Base-by-base conservation (phyloP, 2,797 vertebrate genomes). In the Crenuchus spilurus region DNA sequence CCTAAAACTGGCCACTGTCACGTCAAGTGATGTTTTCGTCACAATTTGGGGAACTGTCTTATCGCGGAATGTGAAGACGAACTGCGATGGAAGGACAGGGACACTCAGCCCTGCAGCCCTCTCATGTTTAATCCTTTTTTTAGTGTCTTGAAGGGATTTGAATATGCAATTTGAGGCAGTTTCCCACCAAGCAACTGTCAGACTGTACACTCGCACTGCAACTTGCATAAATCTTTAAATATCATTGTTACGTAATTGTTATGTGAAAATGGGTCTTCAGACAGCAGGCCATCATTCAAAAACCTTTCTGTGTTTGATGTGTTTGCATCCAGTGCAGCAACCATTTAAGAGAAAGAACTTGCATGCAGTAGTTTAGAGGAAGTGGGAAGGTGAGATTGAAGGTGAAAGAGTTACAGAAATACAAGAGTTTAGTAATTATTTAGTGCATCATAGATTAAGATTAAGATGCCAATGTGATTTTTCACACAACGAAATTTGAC, bases 21-120 rank as follows among this genome's bases (percentile, higher is more conserved):
- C 39, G 51, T 42, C 48, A 72, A 64, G 37, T 54, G 14, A 64
- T 44, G n/a, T 22, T 64, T 44, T 72, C n/a, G 42, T 44, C 49
- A 72, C 48, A 54, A 51, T 24, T 41, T 62, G 51, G 44, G 33
- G 13, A 63, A 72, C 8, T 63, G 18, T 30, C 20, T 44, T 55
- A 18, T 46, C 35, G 5, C 26, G 39, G 13, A 6, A 73, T 24
- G 37, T 4, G 9, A 30, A 24, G 18, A 54, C 3, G 33, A 72
- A 73, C 55, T 46, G 10, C 60, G 35, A 13, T 20, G 48, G 7
- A 54, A 54, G 24, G 48, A 18, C 18, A 60, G 20, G 33, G 18
- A 39, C 20, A 60, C 6, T 14, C 33, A 37, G 10, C 55, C 55
- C 55, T 35, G 57, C 33, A 60, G 57, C 57, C 14, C 18, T 39